These are phyloP conservation scores for Zaprionus vittiger DNA, from an alignment of 1,140 invertebrate genomes.

Conservation along the genomic window DNA sequence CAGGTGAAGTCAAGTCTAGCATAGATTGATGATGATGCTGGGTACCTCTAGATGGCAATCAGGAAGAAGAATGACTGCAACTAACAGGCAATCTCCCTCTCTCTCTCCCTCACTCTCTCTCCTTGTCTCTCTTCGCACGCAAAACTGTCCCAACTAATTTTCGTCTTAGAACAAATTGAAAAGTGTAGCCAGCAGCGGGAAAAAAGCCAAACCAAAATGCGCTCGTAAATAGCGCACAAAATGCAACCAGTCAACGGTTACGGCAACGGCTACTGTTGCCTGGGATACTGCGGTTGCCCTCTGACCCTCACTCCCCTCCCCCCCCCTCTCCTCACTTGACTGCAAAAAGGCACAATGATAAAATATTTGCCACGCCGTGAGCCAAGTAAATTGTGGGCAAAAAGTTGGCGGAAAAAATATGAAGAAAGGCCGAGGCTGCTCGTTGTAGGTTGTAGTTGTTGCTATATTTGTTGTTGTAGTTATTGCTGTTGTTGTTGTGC, in stretches of 20 bases:
- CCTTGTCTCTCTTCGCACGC: neutral
- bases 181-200: neutral
- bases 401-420: conserved; percentile 61
- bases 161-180: conserved; percentile 14
- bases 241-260: neutral
- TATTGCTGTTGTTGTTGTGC: conserved; percentile 19
- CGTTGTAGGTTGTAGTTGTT: conserved; percentile 9
- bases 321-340: conserved; percentile 57
- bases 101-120: neutral
- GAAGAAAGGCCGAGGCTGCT: conserved; percentile 55
- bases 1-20: conserved; percentile 40
- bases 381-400: conserved; percentile 72
- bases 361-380: conserved; percentile 68
- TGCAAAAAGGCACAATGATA: conserved; percentile 79
- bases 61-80: conserved; percentile 27
- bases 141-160: conserved; percentile 24
- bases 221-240: conserved; percentile 3
- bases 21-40: conserved; percentile 53
- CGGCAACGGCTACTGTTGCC: conserved; percentile 9
- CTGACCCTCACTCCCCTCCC: neutral
- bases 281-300: conserved; percentile 18
- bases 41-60: conserved; percentile 70
- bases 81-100: neutral
- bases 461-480: conserved; percentile 15
- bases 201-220: conserved; percentile 7